Percentiles rank a stretch among this genome's conserved stretches.
phyloP scores from a whole-genome alignment of 2,797 vertebrate genomes.

The Acrossocheilus fasciatus region DNA sequence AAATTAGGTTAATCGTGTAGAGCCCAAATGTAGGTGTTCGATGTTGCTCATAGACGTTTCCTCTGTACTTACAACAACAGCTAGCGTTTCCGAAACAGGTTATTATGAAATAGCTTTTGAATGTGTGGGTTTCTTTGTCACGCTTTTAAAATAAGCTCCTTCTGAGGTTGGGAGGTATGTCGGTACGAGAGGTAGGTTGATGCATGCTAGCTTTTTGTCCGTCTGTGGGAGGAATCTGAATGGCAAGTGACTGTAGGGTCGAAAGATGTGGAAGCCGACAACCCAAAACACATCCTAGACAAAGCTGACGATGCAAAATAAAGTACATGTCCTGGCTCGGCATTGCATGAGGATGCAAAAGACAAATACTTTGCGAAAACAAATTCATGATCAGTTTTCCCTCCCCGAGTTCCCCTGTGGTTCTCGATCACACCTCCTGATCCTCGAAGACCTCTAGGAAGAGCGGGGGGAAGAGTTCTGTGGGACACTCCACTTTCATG shows the following conservation, averaged over 20 bases:
- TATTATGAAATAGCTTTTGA: not conserved
- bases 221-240: constrained; percentile 35
- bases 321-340: constrained; percentile 12
- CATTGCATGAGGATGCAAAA: constrained; percentile 1
- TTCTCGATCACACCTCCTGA: constrained; percentile 83
- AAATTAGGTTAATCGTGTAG: not conserved
- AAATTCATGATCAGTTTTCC: not conserved
- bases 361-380: not conserved
- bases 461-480: constrained; percentile 87
- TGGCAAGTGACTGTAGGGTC: constrained; percentile 4
- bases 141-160: constrained; percentile 41
- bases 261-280: constrained; percentile 13
- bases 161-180: constrained; percentile 47
- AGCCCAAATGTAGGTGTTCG: not conserved
- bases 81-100: constrained; percentile 3
- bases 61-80: not conserved
- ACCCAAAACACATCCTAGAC: constrained; percentile 9
- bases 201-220: constrained; percentile 36
- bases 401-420: constrained; percentile 52
- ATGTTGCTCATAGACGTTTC: not conserved
- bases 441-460: constrained; percentile 90
- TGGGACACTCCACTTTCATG: constrained; percentile 92
- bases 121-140: constrained; percentile 11
- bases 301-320: constrained; percentile 27
- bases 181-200: constrained; percentile 51